Evolutionary conservation across 2,113 vertebrate species (phyloP), one percentile per base, ranked within the genome.

Genomic region (Symphodus melops): DNA sequence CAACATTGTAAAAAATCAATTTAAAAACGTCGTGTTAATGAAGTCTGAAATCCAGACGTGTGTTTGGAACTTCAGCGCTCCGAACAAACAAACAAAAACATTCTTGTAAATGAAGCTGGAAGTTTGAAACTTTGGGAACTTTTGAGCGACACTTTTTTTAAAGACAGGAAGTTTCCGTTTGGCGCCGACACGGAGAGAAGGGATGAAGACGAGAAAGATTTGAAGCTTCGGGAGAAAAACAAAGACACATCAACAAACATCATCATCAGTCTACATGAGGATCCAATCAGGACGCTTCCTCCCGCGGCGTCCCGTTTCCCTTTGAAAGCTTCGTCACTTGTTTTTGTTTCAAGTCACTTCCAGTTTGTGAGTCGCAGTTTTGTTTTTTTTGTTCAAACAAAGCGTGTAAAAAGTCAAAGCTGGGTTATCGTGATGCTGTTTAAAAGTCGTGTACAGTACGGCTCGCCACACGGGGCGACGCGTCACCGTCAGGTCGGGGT

Each of bases 161-260:
- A n/a, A n/a, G n/a, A n/a, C n/a, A n/a, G n/a, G n/a, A n/a, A n/a
- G n/a, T n/a, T n/a, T n/a, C n/a, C n/a, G n/a, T n/a, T n/a, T n/a
- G n/a, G n/a, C n/a, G n/a, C n/a, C n/a, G n/a, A n/a, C n/a, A n/a
- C n/a, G n/a, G n/a, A n/a, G n/a, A n/a, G n/a, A n/a, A n/a, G n/a
- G n/a, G 39, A 65, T n/a, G 14, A 46, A 46, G 19, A 44, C 1
- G 41, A 71, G 20, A 20, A 48, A 64, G 62, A 63, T 78, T 86
- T 86, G 83, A 88, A 80, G 86, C 86, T 83, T 85, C 46, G 17
- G 79, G 75, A 62, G 48, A 61, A 23, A 74, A 21, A 41, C 16
- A 14, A 48, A 17, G 14, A 48, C 46, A 52, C 59, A 28, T 3
- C n/a, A 23, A 46, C 36, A 17, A 16, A 20, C 4, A 36, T 21